These are phyloP conservation scores for Chloroceryle inda DNA, from an alignment of 2,797 vertebrate genomes.

Conservation along the genomic window DNA sequence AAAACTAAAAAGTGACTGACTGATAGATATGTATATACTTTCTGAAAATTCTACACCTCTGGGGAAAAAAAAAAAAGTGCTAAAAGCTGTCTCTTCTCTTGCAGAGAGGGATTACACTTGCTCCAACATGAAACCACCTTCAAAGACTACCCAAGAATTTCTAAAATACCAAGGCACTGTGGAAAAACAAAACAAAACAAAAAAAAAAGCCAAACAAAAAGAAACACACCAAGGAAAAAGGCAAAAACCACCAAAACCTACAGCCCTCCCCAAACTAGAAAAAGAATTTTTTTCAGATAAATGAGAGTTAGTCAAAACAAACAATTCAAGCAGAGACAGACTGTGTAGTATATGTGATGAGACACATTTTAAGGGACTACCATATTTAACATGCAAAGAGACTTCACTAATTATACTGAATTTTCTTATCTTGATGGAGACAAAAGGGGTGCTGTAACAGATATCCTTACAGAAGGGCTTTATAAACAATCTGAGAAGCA, in stretches of 20 bases:
- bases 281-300: background rate
- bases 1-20: background rate
- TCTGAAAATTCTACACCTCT: constrained; percentile 2
- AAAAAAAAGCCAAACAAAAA: background rate
- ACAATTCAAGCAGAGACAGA: background rate
- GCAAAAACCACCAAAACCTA: background rate
- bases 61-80: background rate
- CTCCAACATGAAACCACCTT: constrained; percentile 56
- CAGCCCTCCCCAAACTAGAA: background rate
- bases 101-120: constrained; percentile 52
- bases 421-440: constrained; percentile 49
- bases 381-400: background rate
- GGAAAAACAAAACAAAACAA: background rate
- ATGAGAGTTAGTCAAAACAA: constrained; percentile 38
- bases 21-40: constrained; percentile 3
- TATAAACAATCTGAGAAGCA: constrained; percentile 2
- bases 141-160: constrained; percentile 58
- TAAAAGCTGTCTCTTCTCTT: constrained; percentile 14
- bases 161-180: constrained; percentile 9
- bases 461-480: background rate
- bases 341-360: background rate
- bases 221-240: background rate
- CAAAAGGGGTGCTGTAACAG: constrained; percentile 8
- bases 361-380: constrained; percentile 6
- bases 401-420: background rate